Base-by-base conservation (phyloP, 2,113 vertebrate species). In the Poeciliopsis turrubarensis region DNA sequence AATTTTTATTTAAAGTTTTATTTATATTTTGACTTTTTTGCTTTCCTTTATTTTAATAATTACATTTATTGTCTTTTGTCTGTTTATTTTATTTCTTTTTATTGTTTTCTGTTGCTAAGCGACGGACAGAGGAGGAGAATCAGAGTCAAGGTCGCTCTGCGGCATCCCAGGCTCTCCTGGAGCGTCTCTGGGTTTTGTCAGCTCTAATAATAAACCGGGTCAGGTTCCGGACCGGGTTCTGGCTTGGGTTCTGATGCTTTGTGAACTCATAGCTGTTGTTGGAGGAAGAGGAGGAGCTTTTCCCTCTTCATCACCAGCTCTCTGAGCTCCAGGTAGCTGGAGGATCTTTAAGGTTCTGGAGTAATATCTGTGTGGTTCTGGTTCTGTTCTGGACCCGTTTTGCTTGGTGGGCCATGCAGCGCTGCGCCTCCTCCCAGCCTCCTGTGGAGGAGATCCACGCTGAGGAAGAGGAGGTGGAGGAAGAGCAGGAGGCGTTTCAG, bases 121-220 rank as follows among this genome's bases (percentile, higher is more conserved):
- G 44, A 47, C 44, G 14, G 44, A 25, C 22, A 57, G 51, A 25
- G 19, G 22, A 4, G 25, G 67, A 54, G 7, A 4, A 37, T 25
- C 51, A 39, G 77, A 7, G 74, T 78, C 73, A 89, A 88, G 86
- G 89, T 91, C 78, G 77, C 75, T 41, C 3, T 10, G 77, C 87
- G 89, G 84, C 64, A 88, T 86, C 77, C 41, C 19, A 39, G 77
- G 34, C 66, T 47, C 69, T 26, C 69, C 37, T 47, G 44, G 61
- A 64, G 29, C 32, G 60, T 51, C 67, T 14, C 79, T 0, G 75
- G 64, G 67, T 81, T 89, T 73, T 86, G 88, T 90, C 89, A 72
- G 85, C 87, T 91, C 91, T 92, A 92, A 93, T 84, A 92, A 92
- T 93, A 93, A 89, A 34, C 73, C 30, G 86, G 81, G 75, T 92